A percentile compares a stretch with the other conserved stretches of the same genome.
phyloP scores from a whole-genome alignment of 2,113 vertebrate species.

The Phylloscopus trochilus region DNA sequence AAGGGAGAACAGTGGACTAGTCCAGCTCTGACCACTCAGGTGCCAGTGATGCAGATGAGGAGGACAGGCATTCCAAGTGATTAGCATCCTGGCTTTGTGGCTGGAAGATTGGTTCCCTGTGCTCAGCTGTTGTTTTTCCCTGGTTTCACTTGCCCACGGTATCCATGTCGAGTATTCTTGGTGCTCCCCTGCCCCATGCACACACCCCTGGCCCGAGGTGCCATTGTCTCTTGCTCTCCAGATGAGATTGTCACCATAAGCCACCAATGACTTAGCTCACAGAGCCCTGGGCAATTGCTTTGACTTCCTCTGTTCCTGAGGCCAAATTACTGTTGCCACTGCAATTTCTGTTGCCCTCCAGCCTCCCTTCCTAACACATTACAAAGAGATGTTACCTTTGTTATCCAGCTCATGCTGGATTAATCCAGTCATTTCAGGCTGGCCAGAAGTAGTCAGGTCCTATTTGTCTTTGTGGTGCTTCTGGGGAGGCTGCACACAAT shows the following conservation, averaged over 20 bases:
- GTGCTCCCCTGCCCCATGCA: fast-evolving
- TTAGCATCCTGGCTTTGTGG: fast-evolving
- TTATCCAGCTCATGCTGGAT: conserved; percentile 45
- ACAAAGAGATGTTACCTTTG: conserved; percentile 37
- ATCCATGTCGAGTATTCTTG: background rate
- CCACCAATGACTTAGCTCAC: background rate
- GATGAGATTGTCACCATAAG: background rate
- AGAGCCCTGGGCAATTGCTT: conserved; percentile 20
- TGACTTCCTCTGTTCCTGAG: background rate
- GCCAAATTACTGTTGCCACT: conserved; percentile 38
- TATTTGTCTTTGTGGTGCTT: conserved; percentile 26
- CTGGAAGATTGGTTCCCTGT: background rate
- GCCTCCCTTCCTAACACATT: conserved; percentile 10
- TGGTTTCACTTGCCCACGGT: background rate
- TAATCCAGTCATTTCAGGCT: conserved; percentile 33
- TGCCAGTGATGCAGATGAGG: background rate
- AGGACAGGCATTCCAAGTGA: background rate
- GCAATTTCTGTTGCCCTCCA: conserved; percentile 43
- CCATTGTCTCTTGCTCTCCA: background rate
- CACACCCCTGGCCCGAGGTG: background rate
- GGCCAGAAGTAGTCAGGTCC: conserved; percentile 40
- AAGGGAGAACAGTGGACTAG: fast-evolving
- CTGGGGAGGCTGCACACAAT: background rate
- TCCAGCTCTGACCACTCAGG: background rate
- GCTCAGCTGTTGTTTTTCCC: background rate